phyloP scores from a whole-genome alignment of 2,797 vertebrate species.

The Emydoidea blandingii region DNA sequence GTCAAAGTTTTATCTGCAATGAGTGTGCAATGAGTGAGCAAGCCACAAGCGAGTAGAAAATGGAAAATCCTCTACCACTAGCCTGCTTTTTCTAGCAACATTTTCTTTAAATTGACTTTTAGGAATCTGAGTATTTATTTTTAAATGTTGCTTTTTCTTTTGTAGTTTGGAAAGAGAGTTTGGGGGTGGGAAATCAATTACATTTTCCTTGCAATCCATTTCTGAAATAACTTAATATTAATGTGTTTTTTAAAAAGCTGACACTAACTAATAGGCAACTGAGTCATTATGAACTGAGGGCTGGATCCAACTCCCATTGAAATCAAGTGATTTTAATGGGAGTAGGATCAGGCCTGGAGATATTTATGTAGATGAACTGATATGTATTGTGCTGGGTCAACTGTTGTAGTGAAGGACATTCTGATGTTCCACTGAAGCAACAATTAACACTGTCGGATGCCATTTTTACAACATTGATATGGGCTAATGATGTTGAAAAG shows the following conservation, averaged over 20 bases:
- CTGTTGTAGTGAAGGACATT: background rate
- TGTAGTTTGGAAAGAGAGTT: background rate
- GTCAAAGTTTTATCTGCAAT: background rate
- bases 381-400: background rate
- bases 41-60: background rate
- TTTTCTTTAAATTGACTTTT: constrained; percentile 7
- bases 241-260: background rate
- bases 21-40: background rate
- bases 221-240: background rate
- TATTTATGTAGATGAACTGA: background rate
- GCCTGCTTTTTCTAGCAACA: background rate
- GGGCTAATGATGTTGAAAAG: background rate
- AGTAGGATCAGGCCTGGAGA: background rate
- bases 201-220: background rate
- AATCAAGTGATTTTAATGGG: background rate
- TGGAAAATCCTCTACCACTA: background rate
- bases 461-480: background rate
- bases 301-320: background rate
- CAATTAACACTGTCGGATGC: background rate
- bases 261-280: background rate
- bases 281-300: background rate
- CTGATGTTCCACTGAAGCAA: background rate
- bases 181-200: background rate
- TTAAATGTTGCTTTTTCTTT: constrained; percentile 21
- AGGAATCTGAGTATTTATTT: background rate